Conservation (phyloP, 2,797 vertebrate species). For the Gambelia wislizenii region DNA sequence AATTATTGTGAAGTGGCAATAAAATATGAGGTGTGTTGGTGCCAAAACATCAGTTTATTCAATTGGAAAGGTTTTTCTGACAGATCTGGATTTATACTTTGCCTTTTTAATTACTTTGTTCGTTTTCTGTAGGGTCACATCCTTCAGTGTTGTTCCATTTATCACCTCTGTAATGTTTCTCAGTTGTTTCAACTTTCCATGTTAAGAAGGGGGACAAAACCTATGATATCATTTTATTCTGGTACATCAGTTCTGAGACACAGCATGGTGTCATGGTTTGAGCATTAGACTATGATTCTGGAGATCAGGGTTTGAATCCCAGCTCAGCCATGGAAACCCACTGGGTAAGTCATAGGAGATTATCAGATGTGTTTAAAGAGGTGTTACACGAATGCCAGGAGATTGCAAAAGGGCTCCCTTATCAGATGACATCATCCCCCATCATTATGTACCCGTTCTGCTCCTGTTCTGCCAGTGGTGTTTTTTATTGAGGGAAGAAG, state of each 20-base stretch:
- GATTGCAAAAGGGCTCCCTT: too few relatives aligned
- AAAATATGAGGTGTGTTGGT: not conserved
- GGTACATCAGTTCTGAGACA: not conserved
- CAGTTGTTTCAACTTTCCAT: not conserved
- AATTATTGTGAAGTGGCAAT: conserved; percentile 15
- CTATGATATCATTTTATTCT: not conserved
- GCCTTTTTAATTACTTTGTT: not conserved
- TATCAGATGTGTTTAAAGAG: too few relatives aligned
- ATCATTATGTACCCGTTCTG: too few relatives aligned
- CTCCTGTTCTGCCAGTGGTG: too few relatives aligned
- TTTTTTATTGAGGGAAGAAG: too few relatives aligned
- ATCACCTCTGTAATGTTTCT: not conserved
- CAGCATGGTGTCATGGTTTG: too few relatives aligned
- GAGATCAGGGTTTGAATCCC: too few relatives aligned
- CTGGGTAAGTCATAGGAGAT: too few relatives aligned
- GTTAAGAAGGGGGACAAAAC: not conserved
- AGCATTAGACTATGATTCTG: too few relatives aligned
- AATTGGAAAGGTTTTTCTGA: not conserved
- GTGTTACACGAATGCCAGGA: too few relatives aligned
- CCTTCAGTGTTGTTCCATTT: not conserved
- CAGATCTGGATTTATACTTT: not conserved
- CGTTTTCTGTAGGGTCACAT: not conserved
- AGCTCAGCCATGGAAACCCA: too few relatives aligned
- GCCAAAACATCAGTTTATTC: not conserved
- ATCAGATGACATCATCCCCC: too few relatives aligned